Evolutionary conservation across 1,140 invertebrate genomes (phyloP), one percentile per base, ranked within the genome.

Genomic region (Ditylenchus dipsaci): DNA sequence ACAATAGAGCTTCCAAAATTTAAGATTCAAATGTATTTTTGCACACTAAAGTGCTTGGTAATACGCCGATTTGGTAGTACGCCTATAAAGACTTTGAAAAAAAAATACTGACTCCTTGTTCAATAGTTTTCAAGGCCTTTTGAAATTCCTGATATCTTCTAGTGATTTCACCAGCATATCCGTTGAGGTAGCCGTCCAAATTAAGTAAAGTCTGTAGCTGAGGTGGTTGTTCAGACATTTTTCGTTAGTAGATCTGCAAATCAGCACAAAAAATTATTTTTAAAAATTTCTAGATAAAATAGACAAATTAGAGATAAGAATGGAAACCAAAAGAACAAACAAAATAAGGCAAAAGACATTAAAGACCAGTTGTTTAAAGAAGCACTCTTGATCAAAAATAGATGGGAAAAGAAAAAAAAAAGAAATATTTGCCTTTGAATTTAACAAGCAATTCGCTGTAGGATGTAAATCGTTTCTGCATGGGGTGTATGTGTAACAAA

Each of bases 61-160:
- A 57, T 68, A 21, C 17, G 13, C 11, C 11, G 49, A 47, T 58
- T 33, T 17, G 58, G 43, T 38, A 45, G 11, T 38, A 63, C n/a
- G n/a, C n/a, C n/a, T n/a, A n/a, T n/a, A n/a, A n/a, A n/a, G n/a
- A n/a, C n/a, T n/a, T n/a, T n/a, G n/a, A n/a, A n/a, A n/a, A n/a
- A n/a, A n/a, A n/a, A n/a, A n/a, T n/a, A 53, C 49, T 53, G n/a
- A 66, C 56, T 27, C 47, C 5, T 8, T 62, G 19, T 63, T 82
- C 81, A n/a, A 82, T 82, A 9, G 63, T 38, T 0, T 38, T 42
- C 29, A 82, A 60, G 33, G 61, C 71, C 33, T 76, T 63, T 23
- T 69, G 38, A 53, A 82, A 82, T 11, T 81, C 81, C 11, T 47
- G 29, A 57, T 84, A 82, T 33, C 80, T 68, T 1, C 81, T 65